Percentiles rank a stretch among this genome's conserved stretches.
These are phyloP conservation scores for Verasper variegatus DNA, from an alignment of 2,113 vertebrate genomes.

Conservation along the genomic window DNA sequence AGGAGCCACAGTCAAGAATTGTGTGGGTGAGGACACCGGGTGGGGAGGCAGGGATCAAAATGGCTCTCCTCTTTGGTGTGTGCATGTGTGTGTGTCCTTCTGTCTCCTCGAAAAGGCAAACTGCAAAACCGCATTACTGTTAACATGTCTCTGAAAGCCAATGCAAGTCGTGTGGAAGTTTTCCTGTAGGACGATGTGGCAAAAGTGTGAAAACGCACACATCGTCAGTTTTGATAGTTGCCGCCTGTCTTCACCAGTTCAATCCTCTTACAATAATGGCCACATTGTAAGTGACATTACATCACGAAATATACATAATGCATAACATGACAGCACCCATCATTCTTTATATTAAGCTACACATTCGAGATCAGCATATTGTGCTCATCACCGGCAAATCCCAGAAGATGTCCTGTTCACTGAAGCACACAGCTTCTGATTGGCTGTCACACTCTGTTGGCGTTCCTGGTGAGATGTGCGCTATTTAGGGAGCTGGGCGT, in stretches of 20 bases:
- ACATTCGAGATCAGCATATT: slow-evolving; percentile 52
- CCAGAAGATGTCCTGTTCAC: slow-evolving; percentile 47
- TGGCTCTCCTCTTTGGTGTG: slow-evolving; percentile 25
- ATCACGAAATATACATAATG: slow-evolving; percentile 44
- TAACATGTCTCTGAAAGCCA: neutral
- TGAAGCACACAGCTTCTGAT: slow-evolving; percentile 61
- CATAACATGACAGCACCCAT: slow-evolving; percentile 41
- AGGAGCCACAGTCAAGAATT: slow-evolving; percentile 50
- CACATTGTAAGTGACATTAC: neutral
- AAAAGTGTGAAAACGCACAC: slow-evolving; percentile 6
- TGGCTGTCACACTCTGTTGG: slow-evolving; percentile 62
- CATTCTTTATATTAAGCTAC: slow-evolving; percentile 38
- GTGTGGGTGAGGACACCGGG: slow-evolving; percentile 65
- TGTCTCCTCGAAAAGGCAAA: slow-evolving; percentile 16
- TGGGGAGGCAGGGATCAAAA: slow-evolving; percentile 49
- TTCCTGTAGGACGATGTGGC: neutral
- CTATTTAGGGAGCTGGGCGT: slow-evolving; percentile 46
- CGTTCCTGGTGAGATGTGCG: slow-evolving; percentile 35
- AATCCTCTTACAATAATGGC: slow-evolving; percentile 3
- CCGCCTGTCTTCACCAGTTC: slow-evolving; percentile 28
- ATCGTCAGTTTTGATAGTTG: slow-evolving; percentile 10
- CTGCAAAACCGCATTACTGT: neutral
- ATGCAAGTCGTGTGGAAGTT: neutral
- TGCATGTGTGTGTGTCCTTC: slow-evolving; percentile 8
- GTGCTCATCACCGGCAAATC: slow-evolving; percentile 35